Evolutionary conservation across 2,888 invertebrate species (phyloP).

Genomic region (Anticlea derivata): DNA sequence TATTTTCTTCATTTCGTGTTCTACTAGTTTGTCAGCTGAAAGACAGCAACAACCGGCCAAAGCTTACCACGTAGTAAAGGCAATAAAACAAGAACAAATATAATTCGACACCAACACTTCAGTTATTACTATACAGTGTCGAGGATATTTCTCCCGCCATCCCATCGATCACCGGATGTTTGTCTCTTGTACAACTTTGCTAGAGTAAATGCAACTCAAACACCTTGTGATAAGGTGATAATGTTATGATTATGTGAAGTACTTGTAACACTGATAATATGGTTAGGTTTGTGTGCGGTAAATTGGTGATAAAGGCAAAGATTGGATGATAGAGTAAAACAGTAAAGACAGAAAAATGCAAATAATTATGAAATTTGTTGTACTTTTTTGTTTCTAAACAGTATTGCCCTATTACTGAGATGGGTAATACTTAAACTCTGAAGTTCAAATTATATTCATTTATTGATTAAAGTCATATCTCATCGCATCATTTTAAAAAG

Average conservation of each 20-base stretch:
- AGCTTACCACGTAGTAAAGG: conserved; percentile 10
- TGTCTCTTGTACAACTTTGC: conserved; percentile 11
- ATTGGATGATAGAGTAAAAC: too few relatives aligned
- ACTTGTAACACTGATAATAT: background rate
- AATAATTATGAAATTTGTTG: too few relatives aligned
- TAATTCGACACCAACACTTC: conserved; percentile 43
- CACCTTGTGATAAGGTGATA: background rate
- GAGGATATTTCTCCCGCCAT: conserved; percentile 43
- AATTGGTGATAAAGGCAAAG: too few relatives aligned
- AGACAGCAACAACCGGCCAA: background rate
- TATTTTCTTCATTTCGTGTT: too few relatives aligned
- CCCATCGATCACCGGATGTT: conserved; percentile 47
- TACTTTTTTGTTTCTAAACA: too few relatives aligned
- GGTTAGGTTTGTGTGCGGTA: too few relatives aligned
- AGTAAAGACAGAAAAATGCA: background rate
- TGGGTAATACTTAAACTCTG: too few relatives aligned
- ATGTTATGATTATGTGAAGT: background rate
- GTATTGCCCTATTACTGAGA: too few relatives aligned
- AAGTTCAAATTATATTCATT: too few relatives aligned
- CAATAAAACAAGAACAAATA: conserved; percentile 43
- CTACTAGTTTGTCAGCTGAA: too few relatives aligned
- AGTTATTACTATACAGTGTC: conserved; percentile 48
- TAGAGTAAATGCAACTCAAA: conserved; percentile 25
- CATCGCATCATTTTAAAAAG: too few relatives aligned
- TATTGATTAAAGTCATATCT: too few relatives aligned